These are phyloP conservation scores for Philereme transversata DNA, from an alignment of 2,888 invertebrate genomes.

Conservation along the genomic window DNA sequence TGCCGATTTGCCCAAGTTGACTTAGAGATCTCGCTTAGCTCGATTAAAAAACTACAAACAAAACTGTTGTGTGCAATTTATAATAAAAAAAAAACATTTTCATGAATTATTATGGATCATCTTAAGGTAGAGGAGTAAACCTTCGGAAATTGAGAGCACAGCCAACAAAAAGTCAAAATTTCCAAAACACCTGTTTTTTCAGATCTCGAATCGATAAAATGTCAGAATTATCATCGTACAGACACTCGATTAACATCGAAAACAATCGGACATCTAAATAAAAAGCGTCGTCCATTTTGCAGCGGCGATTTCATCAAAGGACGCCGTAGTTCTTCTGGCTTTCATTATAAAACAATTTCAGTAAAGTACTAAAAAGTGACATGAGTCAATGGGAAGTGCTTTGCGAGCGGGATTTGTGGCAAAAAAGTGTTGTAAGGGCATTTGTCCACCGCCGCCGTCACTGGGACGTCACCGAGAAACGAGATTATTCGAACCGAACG, in stretches of 20 bases:
- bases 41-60: too few relatives aligned
- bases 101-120: slow-evolving; percentile 9
- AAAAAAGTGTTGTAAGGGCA: slow-evolving; percentile 41
- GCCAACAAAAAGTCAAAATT: slow-evolving; percentile 25
- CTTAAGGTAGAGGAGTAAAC: too few relatives aligned
- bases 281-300: slow-evolving; percentile 53
- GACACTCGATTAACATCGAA: slow-evolving; percentile 49
- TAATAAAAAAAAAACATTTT: slow-evolving; percentile 8
- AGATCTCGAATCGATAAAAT: slow-evolving; percentile 14
- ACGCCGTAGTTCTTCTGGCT: slow-evolving; percentile 43
- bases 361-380: slow-evolving; percentile 48
- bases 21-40: too few relatives aligned
- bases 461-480: too few relatives aligned
- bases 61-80: too few relatives aligned
- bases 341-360: slow-evolving; percentile 53
- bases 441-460: too few relatives aligned
- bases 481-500: too few relatives aligned
- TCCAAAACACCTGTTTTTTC: slow-evolving; percentile 25
- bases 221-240: slow-evolving; percentile 7
- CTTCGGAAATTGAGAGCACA: not conserved
- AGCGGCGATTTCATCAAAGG: slow-evolving; percentile 43
- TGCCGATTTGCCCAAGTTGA: too few relatives aligned
- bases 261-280: slow-evolving; percentile 52
- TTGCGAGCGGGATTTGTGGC: slow-evolving; percentile 27
- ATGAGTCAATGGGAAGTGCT: slow-evolving; percentile 23